Evolutionary conservation across 2,888 invertebrate species (phyloP), one percentile per base, ranked within the genome.

Genomic region (Cristatella mucedo): DNA sequence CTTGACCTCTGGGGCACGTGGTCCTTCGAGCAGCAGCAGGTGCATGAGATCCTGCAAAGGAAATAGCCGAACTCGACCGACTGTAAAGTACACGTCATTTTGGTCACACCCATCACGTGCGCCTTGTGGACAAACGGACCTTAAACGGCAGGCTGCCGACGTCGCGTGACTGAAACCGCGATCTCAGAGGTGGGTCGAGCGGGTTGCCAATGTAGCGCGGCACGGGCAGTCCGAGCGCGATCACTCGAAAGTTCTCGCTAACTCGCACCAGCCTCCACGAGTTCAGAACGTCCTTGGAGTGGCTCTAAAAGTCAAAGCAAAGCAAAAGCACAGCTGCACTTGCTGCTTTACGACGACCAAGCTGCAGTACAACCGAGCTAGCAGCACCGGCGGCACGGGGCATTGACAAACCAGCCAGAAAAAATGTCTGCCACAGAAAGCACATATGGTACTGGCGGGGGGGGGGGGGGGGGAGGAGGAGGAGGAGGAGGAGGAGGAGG

Each of bases 141-240:
- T 66, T 59, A 61, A 76, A 83, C 13, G 74, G 58, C 16, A 65
- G 53, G 2, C 62, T 53, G 26, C 58, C 51, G 4, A 93, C 74
- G 65, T 87, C 80, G 58, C 86, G 73, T 0, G 86, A 87, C 67
- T 95, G 95, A 64, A 95, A 95, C 43, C 95, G 72, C 0, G 91
- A 91, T 40, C 93, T 71, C 21, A 93, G 70, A 0, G 95, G 95
- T 18, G 93, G 93, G 70, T 95, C 95, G 24, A 95, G 70, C 0
- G 91, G 85, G 63, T 91, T 86, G 3, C 93, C 95, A 44, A 57
- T 57, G 52, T 63, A 64, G 37, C 59, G 53, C 15, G 63, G 63
- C 3, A 63, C 57, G 4, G 63, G 63, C 11, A 63, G 49, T 1
- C 63, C 64, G 38, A 64, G 52, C 38, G 63, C 62, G 46, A 63